Base-by-base conservation (phyloP, 2,113 vertebrate genomes). In the Clupea harengus region DNA sequence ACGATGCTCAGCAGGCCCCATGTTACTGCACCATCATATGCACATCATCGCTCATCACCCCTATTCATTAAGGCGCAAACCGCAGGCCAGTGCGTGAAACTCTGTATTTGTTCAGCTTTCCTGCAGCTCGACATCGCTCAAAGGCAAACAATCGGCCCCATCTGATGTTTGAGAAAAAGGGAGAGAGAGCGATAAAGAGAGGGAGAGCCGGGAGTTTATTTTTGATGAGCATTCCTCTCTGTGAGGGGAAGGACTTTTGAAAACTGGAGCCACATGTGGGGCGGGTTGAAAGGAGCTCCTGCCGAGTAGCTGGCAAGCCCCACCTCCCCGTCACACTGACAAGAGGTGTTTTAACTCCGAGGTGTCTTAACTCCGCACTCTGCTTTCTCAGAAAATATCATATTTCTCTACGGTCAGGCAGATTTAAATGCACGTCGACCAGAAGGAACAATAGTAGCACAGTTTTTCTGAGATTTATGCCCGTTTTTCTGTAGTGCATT, bases 101-200 rank as follows among this genome's bases (percentile, higher is more conserved):
- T n/a, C n/a, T n/a, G 90, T 93, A 32, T 78, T 94, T 93, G 90
- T 90, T 93, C 92, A 94, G 92, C 92, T 92, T 92, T 87, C 28
- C 89, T 17, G 85, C 87, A 83, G 89, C 91, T 86, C 83, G 83
- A 85, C 83, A 4, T 82, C 18, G 72, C 86, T 57, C 72, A 75
- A 82, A 83, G 15, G 46, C 72, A 10, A 1, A 47, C 39, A 81
- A 49, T 75, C n/a, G 64, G 75, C 54, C 85, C 82, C 45, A 83
- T 7, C 28, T 81, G 64, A 28, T 1, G 45, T 86, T 88, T 46
- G 54, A 64, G 52, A 25, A 44, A 72, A 45, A 39, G 6, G 13
- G n/a, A 13, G 64, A 13, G 25, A 13, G 64, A 15, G 25, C 11
- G 72, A 15, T 13, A 39, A 17, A 64, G 57, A 64, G 18, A 64